These are phyloP conservation scores for Loriculus beryllinus DNA, from an alignment of 2,797 vertebrate species.

Conservation along the genomic window DNA sequence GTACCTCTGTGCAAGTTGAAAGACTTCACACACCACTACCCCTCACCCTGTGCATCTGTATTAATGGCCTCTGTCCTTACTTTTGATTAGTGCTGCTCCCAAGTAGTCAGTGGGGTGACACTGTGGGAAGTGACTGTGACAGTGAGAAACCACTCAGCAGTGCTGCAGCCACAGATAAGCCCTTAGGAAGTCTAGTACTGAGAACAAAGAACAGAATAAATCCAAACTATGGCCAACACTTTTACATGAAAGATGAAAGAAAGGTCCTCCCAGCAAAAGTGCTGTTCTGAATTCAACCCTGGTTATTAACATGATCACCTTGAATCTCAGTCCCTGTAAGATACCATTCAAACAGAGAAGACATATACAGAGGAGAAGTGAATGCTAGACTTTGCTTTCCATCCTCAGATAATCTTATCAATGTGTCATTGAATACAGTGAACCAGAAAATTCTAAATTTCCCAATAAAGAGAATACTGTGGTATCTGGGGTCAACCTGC, in stretches of 20 bases:
- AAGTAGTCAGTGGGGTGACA: not conserved
- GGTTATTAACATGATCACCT: not conserved
- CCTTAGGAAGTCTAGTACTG: not conserved
- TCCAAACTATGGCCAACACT: not conserved
- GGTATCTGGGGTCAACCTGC: not conserved
- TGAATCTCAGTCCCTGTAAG: not conserved
- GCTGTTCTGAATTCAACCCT: not conserved
- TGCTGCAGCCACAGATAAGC: not conserved
- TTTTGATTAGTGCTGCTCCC: not conserved
- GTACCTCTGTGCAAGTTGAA: not conserved
- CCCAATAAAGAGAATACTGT: not conserved
- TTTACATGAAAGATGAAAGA: not conserved
- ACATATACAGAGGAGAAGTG: not conserved
- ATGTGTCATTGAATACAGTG: not conserved
- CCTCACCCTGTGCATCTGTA: accelerated
- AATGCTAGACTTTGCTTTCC: conserved; percentile 18
- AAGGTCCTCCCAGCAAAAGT: not conserved
- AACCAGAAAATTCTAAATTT: conserved; percentile 7
- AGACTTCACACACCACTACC: not conserved
- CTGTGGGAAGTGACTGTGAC: not conserved
- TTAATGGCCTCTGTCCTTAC: not conserved
- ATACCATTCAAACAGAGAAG: not conserved
- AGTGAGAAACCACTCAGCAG: not conserved
- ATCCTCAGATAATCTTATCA: not conserved
- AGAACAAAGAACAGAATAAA: not conserved